These are phyloP conservation scores for Melanotaenia pygmaea DNA, from an alignment of 2,797 vertebrate genomes.

Conservation along the genomic window DNA sequence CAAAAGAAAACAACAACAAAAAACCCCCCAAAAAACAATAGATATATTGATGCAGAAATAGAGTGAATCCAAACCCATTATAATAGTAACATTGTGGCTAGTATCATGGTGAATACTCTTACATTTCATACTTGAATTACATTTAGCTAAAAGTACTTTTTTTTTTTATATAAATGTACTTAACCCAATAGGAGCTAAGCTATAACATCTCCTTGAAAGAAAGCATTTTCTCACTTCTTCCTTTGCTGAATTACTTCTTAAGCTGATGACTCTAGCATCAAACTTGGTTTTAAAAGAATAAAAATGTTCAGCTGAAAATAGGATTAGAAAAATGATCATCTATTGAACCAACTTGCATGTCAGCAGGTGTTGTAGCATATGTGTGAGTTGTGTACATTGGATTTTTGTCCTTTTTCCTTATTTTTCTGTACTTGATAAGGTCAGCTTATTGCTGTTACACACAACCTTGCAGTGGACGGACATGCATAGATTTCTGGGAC, in stretches of 20 bases:
- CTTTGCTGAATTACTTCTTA: slow-evolving; percentile 4
- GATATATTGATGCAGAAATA: background rate
- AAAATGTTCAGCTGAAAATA: slow-evolving; percentile 37
- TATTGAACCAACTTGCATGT: background rate
- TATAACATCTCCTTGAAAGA: background rate
- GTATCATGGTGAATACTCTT: background rate
- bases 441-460: slow-evolving; percentile 1
- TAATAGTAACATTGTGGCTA: background rate
- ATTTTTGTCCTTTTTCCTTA: background rate
- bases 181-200: background rate
- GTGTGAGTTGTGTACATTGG: background rate
- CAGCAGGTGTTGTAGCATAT: background rate
- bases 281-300: slow-evolving; percentile 30
- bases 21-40: background rate
- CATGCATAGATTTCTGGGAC: slow-evolving; percentile 26
- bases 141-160: background rate
- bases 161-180: background rate
- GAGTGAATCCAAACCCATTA: background rate
- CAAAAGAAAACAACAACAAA: background rate
- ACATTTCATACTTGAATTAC: background rate
- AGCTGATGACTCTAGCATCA: slow-evolving; percentile 40
- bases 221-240: background rate
- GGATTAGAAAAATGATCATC: slow-evolving; percentile 44
- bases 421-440: background rate
- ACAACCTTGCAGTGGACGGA: slow-evolving; percentile 18